Conservation (phyloP, 1,140 invertebrate species). For the Odontomachus brunneus region DNA sequence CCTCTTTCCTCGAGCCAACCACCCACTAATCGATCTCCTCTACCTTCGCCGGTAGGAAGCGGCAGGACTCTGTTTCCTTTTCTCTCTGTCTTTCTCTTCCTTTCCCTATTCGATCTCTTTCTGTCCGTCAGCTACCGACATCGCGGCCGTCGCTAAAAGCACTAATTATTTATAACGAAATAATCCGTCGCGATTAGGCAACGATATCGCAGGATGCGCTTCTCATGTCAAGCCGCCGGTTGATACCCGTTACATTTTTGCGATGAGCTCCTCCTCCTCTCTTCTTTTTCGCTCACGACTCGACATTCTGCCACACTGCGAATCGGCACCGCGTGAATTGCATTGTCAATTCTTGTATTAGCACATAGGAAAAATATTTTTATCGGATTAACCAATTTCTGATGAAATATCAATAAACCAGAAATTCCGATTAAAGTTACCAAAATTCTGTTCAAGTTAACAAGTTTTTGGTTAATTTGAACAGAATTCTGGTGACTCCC, state of each 20-base stretch:
- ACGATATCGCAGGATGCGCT: neutral
- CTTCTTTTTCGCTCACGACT: neutral
- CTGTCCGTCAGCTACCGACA: neutral
- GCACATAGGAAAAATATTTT: no score
- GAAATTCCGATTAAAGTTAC: no score
- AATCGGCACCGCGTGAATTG: no score
- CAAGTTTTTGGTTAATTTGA: no score
- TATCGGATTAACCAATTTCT: no score
- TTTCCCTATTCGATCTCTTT: neutral
- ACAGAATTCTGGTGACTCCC: no score
- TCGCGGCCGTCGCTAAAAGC: neutral
- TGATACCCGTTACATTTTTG: neutral
- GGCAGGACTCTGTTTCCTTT: neutral
- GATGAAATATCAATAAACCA: no score
- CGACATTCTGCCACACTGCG: no score
- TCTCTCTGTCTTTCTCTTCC: conserved; percentile 11
- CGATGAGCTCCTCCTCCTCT: neutral
- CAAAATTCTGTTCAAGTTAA: no score
- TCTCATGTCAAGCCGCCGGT: neutral
- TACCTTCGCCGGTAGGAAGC: neutral
- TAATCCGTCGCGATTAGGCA: neutral
- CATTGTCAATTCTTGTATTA: no score
- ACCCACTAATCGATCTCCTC: conserved; percentile 67
- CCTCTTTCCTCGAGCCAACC: conserved; percentile 24
- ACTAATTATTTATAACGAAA: conserved; percentile 21